phyloP scores from a whole-genome alignment of 2,888 invertebrate genomes.

The Junonia oenone region DNA sequence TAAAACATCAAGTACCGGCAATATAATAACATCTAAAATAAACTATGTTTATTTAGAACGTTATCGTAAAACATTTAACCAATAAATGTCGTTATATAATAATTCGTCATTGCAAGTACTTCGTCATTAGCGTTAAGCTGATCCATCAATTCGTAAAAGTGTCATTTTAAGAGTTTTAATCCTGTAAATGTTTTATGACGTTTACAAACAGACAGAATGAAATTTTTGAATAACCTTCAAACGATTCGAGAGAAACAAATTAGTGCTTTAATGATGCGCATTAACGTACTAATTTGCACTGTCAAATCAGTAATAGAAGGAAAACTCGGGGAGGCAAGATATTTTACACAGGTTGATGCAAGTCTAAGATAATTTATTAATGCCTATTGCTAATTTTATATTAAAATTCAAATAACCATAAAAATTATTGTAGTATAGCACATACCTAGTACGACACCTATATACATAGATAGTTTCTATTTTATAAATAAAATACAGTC shows the following conservation, averaged over 20 bases:
- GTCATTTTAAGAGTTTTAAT: not conserved
- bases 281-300: constrained; percentile 61
- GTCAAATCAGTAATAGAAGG: constrained; percentile 56
- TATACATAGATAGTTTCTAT: too few relatives aligned
- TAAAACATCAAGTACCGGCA: too few relatives aligned
- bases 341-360: not conserved
- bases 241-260: constrained; percentile 62
- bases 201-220: constrained; percentile 5
- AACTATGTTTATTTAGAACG: too few relatives aligned
- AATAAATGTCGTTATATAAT: too few relatives aligned
- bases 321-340: not conserved
- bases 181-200: constrained; percentile 3
- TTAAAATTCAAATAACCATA: too few relatives aligned
- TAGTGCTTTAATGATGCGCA: constrained; percentile 55
- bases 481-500: too few relatives aligned
- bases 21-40: too few relatives aligned
- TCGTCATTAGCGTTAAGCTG: not conserved
- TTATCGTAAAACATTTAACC: too few relatives aligned
- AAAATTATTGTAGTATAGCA: too few relatives aligned
- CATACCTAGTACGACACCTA: too few relatives aligned
- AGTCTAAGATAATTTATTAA: not conserved
- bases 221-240: constrained; percentile 44
- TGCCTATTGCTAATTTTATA: too few relatives aligned
- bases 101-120: not conserved
- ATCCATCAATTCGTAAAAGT: not conserved